phyloP scores from a whole-genome alignment of 2,113 vertebrate genomes.

The Oxygymnocypris stewartii region DNA sequence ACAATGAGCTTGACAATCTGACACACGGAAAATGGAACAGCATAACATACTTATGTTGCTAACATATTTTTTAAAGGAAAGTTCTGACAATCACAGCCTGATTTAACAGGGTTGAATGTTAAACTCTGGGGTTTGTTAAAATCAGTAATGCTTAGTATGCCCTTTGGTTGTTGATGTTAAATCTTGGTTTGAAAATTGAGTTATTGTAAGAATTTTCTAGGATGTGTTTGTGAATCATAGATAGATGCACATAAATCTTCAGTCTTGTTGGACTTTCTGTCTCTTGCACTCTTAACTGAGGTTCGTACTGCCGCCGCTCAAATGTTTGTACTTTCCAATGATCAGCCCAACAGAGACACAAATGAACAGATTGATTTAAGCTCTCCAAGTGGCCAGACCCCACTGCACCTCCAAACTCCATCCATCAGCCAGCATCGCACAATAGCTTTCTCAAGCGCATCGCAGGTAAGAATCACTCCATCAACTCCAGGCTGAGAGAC shows the following conservation, averaged over 20 bases:
- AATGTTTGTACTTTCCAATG: constrained; percentile 67
- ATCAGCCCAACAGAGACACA: constrained; percentile 69
- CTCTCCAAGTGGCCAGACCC: constrained; percentile 61
- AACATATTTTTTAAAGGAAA: too few species aligned
- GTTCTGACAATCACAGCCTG: too few species aligned
- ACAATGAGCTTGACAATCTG: too few species aligned
- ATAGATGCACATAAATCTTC: not conserved
- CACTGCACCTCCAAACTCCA: constrained; percentile 62
- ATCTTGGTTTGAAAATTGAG: not conserved
- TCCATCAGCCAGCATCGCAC: constrained; percentile 68
- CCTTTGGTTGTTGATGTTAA: not conserved
- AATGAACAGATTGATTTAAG: constrained; percentile 73
- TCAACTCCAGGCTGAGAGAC: constrained; percentile 60
- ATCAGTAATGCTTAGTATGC: too few species aligned
- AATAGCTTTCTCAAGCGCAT: constrained; percentile 69
- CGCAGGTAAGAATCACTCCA: constrained; percentile 65
- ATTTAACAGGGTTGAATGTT: too few species aligned
- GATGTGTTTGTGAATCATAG: not conserved
- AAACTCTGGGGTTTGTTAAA: too few species aligned
- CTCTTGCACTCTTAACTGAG: not conserved
- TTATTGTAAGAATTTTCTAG: not conserved
- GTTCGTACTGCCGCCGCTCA: constrained; percentile 36
- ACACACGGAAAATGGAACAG: too few species aligned
- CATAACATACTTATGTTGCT: too few species aligned
- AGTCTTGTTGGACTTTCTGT: not conserved